Percentiles rank a stretch among this genome's conserved stretches.
Evolutionary conservation across 2,113 vertebrate species (phyloP).

Genomic region (Centrocercus urophasianus): DNA sequence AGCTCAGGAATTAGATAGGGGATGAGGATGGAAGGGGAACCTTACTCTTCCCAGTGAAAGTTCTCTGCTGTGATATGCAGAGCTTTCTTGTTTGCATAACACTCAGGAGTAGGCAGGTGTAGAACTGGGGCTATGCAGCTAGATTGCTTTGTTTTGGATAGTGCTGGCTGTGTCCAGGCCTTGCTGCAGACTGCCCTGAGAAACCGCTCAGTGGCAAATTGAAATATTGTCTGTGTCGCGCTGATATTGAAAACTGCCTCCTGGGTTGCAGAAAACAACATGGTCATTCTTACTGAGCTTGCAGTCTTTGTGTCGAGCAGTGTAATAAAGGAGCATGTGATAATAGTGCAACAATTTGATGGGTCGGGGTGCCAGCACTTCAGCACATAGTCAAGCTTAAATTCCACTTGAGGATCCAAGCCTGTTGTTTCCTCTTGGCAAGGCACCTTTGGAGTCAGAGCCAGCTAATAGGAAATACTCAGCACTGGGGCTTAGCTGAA

Average conservation of each 20-base stretch:
- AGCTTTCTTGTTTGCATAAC: not conserved
- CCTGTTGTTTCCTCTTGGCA: conserved; percentile 13
- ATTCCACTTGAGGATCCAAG: not conserved
- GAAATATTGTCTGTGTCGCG: not conserved
- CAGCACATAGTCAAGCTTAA: not conserved
- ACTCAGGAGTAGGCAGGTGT: not conserved
- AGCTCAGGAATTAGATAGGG: not conserved
- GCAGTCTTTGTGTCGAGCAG: not conserved
- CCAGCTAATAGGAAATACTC: conserved; percentile 24
- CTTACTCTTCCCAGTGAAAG: not conserved
- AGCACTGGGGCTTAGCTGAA: not conserved
- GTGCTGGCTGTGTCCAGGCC: rapidly evolving
- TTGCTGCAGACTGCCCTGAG: not conserved
- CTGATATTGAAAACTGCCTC: not conserved
- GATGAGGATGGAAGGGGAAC: not conserved
- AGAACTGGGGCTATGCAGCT: too few species aligned
- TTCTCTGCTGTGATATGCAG: not conserved
- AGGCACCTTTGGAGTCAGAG: not conserved
- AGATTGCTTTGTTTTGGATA: not conserved
- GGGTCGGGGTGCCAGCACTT: not conserved
- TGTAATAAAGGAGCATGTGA: not conserved
- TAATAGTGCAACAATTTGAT: not conserved
- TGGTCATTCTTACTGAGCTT: not conserved
- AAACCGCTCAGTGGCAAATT: not conserved
- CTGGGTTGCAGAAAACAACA: not conserved